These are phyloP conservation scores for Turdus rufiventris DNA, from an alignment of 2,113 vertebrate species.

Conservation along the genomic window DNA sequence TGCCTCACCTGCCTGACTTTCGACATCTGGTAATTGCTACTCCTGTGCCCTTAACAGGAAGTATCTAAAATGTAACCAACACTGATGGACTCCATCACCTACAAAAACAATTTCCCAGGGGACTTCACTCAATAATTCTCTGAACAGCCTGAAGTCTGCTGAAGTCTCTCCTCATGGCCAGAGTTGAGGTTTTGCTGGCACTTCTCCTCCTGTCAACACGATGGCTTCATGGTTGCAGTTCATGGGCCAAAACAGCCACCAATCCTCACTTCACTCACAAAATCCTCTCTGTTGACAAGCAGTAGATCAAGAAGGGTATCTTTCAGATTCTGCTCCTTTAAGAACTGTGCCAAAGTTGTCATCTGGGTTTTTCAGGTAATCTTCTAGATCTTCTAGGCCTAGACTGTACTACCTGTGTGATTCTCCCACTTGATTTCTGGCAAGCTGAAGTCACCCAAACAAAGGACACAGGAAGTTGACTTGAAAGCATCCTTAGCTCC, in stretches of 20 bases:
- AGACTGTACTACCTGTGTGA: neutral
- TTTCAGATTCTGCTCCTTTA: neutral
- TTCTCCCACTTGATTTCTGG: neutral
- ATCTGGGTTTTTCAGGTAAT: neutral
- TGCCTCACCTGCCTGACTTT: neutral
- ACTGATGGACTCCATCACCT: neutral
- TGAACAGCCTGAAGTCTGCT: neutral
- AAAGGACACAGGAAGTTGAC: neutral
- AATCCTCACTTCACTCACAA: neutral
- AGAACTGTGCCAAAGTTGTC: neutral
- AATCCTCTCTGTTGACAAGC: neutral
- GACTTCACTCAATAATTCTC: neutral
- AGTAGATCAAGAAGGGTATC: neutral
- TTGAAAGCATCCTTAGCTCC: neutral
- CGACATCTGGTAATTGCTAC: neutral
- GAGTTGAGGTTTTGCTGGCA: neutral
- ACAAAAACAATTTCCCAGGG: neutral
- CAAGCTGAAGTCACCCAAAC: neutral
- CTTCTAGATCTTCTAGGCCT: neutral
- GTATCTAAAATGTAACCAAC: neutral
- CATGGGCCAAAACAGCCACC: neutral
- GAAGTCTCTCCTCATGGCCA: neutral
- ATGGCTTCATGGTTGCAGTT: neutral
- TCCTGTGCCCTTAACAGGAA: neutral
- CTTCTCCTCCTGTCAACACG: neutral